Conservation (phyloP, 2,113 vertebrate species). For the Guaruba guarouba region DNA sequence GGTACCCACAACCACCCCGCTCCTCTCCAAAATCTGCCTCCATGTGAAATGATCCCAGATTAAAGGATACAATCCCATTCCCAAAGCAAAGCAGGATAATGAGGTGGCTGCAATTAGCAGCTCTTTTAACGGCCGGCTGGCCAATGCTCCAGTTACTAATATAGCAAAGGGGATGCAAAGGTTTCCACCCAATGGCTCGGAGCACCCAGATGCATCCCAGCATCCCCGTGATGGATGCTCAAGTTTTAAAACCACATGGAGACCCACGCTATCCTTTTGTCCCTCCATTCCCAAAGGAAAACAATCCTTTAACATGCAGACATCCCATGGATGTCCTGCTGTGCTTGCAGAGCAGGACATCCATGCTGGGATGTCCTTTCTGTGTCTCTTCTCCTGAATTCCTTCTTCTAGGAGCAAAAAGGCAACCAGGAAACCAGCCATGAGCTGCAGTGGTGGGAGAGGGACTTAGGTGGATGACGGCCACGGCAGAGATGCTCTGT, state of each 20-base stretch:
- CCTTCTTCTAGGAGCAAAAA: neutral
- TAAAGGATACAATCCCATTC: neutral
- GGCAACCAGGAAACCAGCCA: neutral
- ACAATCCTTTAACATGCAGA: neutral
- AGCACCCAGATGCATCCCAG: rapidly evolving
- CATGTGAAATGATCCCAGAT: neutral
- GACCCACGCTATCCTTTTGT: neutral
- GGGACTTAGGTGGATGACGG: rapidly evolving
- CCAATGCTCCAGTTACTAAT: neutral
- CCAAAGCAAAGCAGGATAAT: rapidly evolving
- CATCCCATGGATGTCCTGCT: neutral
- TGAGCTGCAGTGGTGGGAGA: neutral
- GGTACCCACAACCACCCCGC: rapidly evolving
- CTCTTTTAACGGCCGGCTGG: neutral
- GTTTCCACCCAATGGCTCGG: rapidly evolving
- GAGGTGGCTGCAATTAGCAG: neutral
- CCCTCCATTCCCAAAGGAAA: neutral
- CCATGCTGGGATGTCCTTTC: rapidly evolving
- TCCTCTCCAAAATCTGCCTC: neutral
- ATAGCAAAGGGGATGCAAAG: neutral
- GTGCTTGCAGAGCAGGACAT: neutral
- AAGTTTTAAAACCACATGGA: rapidly evolving
- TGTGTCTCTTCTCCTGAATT: neutral
- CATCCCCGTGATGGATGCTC: neutral
- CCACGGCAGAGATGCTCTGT: neutral